These are phyloP conservation scores for Scyliorhinus canicula DNA, from an alignment of 2,797 vertebrate species.

Conservation along the genomic window DNA sequence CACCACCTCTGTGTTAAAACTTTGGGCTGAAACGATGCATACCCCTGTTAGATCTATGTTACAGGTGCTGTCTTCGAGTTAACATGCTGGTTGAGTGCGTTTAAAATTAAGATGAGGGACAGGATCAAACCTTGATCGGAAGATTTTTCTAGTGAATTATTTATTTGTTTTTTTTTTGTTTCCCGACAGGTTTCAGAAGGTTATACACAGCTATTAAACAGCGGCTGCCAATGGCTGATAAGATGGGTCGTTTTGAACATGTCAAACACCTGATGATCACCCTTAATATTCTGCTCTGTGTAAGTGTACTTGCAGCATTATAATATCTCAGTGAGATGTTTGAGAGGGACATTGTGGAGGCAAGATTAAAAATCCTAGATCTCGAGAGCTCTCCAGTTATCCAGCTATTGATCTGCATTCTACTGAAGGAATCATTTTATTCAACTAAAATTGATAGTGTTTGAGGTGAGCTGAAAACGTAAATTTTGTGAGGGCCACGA, in stretches of 20 bases:
- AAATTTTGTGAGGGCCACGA: too few relatives aligned
- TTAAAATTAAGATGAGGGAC: not conserved
- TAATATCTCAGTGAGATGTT: not conserved
- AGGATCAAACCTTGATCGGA: not conserved
- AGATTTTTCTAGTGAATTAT: not conserved
- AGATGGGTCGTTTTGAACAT: constrained; percentile 87
- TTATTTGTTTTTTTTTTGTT: not conserved
- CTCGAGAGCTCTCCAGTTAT: not conserved
- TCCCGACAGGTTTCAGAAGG: not conserved
- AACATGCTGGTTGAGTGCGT: not conserved
- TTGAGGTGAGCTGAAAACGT: not conserved
- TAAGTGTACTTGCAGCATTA: constrained; percentile 56
- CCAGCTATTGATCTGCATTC: not conserved
- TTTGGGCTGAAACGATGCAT: not conserved
- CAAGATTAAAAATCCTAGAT: not conserved
- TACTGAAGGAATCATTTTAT: not conserved
- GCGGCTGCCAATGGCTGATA: constrained; percentile 57
- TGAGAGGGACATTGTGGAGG: not conserved
- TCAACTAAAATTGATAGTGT: not conserved
- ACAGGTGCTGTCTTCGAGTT: not conserved
- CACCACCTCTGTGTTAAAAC: not conserved
- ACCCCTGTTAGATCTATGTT: not conserved
- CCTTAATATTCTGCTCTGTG: constrained; percentile 93
- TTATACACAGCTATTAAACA: not conserved
- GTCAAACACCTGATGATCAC: constrained; percentile 93